A percentile compares a stretch with the other conserved stretches of the same genome.
phyloP scores from a whole-genome alignment of 2,888 invertebrate species.

The Lamproptera curius region DNA sequence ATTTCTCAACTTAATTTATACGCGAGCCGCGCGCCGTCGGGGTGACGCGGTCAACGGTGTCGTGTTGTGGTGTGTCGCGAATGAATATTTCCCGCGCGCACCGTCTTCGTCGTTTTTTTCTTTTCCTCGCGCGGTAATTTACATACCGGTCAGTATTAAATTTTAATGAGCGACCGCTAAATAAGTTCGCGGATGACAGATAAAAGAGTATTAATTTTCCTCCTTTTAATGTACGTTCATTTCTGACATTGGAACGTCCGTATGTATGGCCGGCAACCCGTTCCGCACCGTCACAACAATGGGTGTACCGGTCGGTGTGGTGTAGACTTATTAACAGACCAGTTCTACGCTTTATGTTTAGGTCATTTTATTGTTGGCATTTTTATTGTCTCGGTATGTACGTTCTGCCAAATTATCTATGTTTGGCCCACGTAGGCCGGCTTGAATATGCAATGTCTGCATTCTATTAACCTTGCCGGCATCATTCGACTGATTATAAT shows the following conservation, averaged over 20 bases:
- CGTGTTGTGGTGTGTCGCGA: too few species aligned
- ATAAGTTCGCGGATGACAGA: conserved; percentile 1
- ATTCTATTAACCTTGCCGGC: conserved; percentile 53
- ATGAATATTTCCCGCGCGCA: conserved; percentile 31
- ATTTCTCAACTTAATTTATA: conserved; percentile 54
- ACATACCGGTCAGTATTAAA: conserved; percentile 25
- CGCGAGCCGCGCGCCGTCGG: too few species aligned
- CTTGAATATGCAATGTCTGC: conserved; percentile 42
- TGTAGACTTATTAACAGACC: too few species aligned
- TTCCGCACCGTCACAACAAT: conserved; percentile 18
- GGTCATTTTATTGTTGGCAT: too few species aligned
- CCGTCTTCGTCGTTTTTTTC: not conserved
- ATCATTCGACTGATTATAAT: too few species aligned
- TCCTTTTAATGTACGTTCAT: not conserved
- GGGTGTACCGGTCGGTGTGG: too few species aligned
- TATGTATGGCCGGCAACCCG: conserved; percentile 12
- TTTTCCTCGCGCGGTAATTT: conserved; percentile 31
- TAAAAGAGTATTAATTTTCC: conserved; percentile 5
- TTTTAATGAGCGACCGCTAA: conserved; percentile 17
- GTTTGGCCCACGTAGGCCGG: conserved; percentile 13
- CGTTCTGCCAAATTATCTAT: too few species aligned
- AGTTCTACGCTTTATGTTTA: too few species aligned
- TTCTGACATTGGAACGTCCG: conserved; percentile 1
- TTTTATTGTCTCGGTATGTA: too few species aligned
- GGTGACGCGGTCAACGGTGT: conserved; percentile 33